Base-by-base conservation (phyloP, 2,113 vertebrate species). In the Xenopus tropicalis region DNA sequence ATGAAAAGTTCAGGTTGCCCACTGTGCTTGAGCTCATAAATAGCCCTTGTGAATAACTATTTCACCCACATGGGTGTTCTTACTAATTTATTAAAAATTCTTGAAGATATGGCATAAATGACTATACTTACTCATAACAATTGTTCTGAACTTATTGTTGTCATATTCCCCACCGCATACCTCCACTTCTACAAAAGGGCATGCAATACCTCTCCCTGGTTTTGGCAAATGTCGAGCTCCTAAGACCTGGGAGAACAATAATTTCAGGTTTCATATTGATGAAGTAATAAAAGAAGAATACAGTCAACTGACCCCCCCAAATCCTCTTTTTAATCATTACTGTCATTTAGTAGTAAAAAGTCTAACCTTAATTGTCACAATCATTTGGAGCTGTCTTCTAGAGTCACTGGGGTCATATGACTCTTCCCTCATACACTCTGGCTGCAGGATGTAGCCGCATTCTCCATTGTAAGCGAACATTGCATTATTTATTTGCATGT, bases 111-210 rank as follows among this genome's bases (percentile, higher is more conserved):
- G 29, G 29, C 29, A 37, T 37, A 37, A 37, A 37, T 37, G 29
- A 9, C 6, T 37, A 37, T 79, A 92, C 91, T 91, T 84, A 93
- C 92, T 90, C 79, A 93, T 89, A 69, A 99, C 97, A 0, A 85
- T 87, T 0, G 96, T 98, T 88, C 98, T 98, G 83, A 93, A 94
- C 86, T 96, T 98, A 80, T 75, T 91, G 76, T 92, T 94, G 46
- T 99, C 96, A 0, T 89, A 88, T 72, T 96, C 91, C 0, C 85
- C 80, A 29, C 96, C 97, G 23, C 93, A 99, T 69, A 99, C 86
- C 79, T 99, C 97, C 1, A 99, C 85, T 79, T 99, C 97, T 42
- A 99, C 94, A 69, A 99, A 99, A 4, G 97, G 97, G 79, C 95
- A 97, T 6, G 91, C 89, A 0, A 99, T 98, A 77, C 95, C 96